Percentiles rank a stretch among this genome's conserved stretches.
Evolutionary conservation across 2,113 vertebrate genomes (phyloP).

Genomic region (Corynorhinus townsendii): DNA sequence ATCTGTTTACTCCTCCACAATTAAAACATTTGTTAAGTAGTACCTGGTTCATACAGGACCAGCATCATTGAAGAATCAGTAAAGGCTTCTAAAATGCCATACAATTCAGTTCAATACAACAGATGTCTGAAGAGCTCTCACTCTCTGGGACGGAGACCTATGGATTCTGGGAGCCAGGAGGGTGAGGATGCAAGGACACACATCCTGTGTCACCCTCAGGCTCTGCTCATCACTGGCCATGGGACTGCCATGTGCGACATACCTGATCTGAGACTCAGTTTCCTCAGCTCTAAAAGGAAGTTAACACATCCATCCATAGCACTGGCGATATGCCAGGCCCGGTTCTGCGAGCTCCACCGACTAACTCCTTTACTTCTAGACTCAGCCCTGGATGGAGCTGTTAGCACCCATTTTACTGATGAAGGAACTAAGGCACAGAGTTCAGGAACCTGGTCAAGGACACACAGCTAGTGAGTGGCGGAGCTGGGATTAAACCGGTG

Average conservation of each 20-base stretch:
- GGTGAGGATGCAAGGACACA: accelerated
- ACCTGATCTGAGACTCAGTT: background rate
- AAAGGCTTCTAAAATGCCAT: too few species aligned
- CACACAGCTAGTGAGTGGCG: background rate
- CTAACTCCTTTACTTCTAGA: accelerated
- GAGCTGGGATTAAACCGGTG: too few species aligned
- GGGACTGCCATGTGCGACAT: accelerated
- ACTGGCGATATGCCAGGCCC: accelerated
- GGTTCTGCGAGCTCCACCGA: background rate
- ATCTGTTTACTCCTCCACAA: background rate
- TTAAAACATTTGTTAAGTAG: background rate
- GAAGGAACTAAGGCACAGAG: background rate
- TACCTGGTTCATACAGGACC: background rate
- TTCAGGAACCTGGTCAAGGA: too few species aligned
- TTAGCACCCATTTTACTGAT: accelerated
- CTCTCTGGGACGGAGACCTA: background rate
- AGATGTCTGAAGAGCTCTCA: too few species aligned
- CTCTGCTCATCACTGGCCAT: background rate
- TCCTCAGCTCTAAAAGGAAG: background rate
- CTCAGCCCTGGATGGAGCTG: background rate
- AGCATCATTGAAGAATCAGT: background rate
- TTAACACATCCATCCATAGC: accelerated
- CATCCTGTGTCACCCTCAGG: accelerated
- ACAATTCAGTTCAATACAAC: too few species aligned
- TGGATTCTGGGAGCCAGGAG: background rate